Evolutionary conservation across 2,888 invertebrate genomes (phyloP), one percentile per base, ranked within the genome.

Genomic region (Oscheius sp.): DNA sequence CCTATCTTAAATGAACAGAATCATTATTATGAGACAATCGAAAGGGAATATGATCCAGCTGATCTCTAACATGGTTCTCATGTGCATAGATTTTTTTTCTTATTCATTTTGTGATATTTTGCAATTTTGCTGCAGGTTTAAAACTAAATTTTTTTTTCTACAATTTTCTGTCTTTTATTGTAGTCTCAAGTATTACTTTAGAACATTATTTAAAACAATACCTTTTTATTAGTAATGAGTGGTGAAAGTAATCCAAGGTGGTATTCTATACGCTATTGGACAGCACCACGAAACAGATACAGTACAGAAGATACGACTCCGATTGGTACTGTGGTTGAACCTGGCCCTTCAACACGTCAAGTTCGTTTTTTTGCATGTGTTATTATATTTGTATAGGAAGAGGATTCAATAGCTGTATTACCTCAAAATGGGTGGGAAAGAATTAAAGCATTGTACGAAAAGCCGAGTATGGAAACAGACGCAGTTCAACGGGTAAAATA

Each of bases 401-500:
- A 2, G 4, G 30, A 9, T 50, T 9, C 26, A 12, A 17, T 14
- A 14, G 14, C 45, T 12, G 3, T 32, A 17, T 8, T 54, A 8
- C 54, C 54, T 5, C 6, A 33, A 9, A 68, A 68, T 6, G 80
- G 81, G 20, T 80, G 77, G 78, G 71, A 76, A 6, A 61, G 81
- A 5, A 38, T 81, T 0, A 68, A 64, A 45, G 28, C 45, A 4
- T 67, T 81, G 30, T 81, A 81, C 59, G 61, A 57, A 9, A 28
- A 63, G 8, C 63, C 62, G 14, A 63, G 54, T 24, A 75, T 81
- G 79, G 81, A 81, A 51, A 64, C 64, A 28, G 79, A 80, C 57
- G 69, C 74, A 0, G 49, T 68, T 0, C 26, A 64, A 9, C 59
- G 76, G 63, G 78, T 78, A 20, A 8, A 20, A 8, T 49, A 3